Conservation (phyloP, 2,888 invertebrate species). For the Ormia ochracea region DNA sequence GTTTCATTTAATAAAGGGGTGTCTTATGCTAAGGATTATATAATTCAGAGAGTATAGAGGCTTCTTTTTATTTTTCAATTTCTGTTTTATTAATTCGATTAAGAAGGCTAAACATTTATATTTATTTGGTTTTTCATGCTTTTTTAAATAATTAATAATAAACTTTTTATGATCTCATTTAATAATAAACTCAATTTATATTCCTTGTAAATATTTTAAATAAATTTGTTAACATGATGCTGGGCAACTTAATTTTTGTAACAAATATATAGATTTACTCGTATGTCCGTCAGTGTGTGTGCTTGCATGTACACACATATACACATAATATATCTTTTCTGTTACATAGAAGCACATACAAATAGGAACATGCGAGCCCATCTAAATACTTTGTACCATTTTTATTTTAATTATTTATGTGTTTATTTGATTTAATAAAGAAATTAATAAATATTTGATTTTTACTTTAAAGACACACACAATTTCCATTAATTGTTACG, state of each 20-base stretch:
- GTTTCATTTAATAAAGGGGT: slow-evolving; percentile 12
- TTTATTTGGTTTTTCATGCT: slow-evolving; percentile 14
- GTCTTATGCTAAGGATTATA: slow-evolving; percentile 40
- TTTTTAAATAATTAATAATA: slow-evolving; percentile 55
- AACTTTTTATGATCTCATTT: slow-evolving; percentile 23
- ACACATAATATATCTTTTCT: too few species aligned
- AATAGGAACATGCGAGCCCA: too few species aligned
- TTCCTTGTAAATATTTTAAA: slow-evolving; percentile 20
- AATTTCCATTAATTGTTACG: slow-evolving; percentile 24
- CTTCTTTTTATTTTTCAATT: slow-evolving; percentile 34
- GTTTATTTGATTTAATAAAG: slow-evolving; percentile 15
- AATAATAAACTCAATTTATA: slow-evolving; percentile 51
- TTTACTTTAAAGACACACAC: slow-evolving; percentile 58
- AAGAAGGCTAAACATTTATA: slow-evolving; percentile 61
- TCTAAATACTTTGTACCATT: too few species aligned
- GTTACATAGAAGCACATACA: too few species aligned
- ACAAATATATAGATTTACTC: too few species aligned
- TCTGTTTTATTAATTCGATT: slow-evolving; percentile 62
- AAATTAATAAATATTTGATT: slow-evolving; percentile 55
- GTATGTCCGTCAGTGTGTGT: too few species aligned
- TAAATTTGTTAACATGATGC: slow-evolving; percentile 53
- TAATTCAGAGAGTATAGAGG: slow-evolving; percentile 56
- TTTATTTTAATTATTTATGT: slow-evolving; percentile 13
- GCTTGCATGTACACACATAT: too few species aligned
- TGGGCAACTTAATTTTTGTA: slow-evolving; percentile 61